phyloP scores from a whole-genome alignment of 2,797 vertebrate species.

The Peromyscus attwateri region DNA sequence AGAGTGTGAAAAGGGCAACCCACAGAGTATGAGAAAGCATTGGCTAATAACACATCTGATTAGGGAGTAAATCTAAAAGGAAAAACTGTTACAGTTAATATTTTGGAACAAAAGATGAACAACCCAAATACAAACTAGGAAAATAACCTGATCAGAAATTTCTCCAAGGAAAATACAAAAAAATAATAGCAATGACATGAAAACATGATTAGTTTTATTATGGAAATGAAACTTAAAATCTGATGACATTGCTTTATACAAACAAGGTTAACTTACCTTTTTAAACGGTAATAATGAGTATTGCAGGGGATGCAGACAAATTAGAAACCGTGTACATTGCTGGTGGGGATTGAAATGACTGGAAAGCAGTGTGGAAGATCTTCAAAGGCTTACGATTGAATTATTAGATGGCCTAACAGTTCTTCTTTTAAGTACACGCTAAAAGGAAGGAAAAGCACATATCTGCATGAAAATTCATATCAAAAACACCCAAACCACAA shows the following conservation, averaged over 20 bases:
- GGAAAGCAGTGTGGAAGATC: not conserved
- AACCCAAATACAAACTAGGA: not conserved
- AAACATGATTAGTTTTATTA: not conserved
- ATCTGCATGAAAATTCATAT: not conserved
- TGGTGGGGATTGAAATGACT: not conserved
- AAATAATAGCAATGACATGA: not conserved
- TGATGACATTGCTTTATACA: not conserved
- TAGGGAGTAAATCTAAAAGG: not conserved
- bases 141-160: not conserved
- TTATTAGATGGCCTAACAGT: not conserved
- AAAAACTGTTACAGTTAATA: not conserved
- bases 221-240: not conserved
- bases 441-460: not conserved
- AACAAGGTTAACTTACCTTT: not conserved
- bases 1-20: not conserved
- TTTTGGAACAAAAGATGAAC: not conserved
- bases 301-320: not conserved
- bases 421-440: not conserved
- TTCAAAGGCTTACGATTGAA: not conserved
- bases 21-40: not conserved
- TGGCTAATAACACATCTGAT: not conserved
- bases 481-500: not conserved
- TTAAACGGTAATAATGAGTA: not conserved
- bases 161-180: not conserved
- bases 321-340: not conserved